phyloP scores from a whole-genome alignment of 2,888 invertebrate species.

The Crepidodera aurea region DNA sequence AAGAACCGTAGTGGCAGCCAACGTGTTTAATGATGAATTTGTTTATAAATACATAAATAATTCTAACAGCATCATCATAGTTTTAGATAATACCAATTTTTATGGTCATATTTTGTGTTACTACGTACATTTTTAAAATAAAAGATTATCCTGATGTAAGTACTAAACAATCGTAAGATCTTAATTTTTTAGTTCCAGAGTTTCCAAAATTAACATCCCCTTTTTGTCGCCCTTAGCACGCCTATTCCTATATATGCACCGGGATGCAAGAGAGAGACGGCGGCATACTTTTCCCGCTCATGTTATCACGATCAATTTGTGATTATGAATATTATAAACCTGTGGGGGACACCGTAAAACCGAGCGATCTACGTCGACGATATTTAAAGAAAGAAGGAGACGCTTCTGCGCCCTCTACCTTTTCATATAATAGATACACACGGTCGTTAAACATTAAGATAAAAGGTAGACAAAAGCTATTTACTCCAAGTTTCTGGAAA shows the following conservation, averaged over 20 bases:
- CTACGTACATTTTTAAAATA: too few relatives aligned
- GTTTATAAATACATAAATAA: too few relatives aligned
- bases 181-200: too few relatives aligned
- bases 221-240: not conserved
- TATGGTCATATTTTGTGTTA: too few relatives aligned
- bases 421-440: not conserved
- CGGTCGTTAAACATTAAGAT: not conserved
- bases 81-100: too few relatives aligned
- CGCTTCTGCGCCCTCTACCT: not conserved
- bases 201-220: too few relatives aligned
- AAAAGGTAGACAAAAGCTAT: not conserved
- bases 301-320: slow-evolving; percentile 25
- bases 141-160: too few relatives aligned
- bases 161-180: too few relatives aligned
- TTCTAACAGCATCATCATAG: too few relatives aligned
- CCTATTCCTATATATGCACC: not conserved
- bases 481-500: too few relatives aligned
- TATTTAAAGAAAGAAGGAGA: not conserved
- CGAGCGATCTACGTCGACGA: not conserved
- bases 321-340: slow-evolving; percentile 27
- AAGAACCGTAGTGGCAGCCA: too few relatives aligned
- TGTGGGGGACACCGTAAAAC: slow-evolving; percentile 7
- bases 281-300: not conserved
- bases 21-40: too few relatives aligned
- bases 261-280: not conserved